These are phyloP conservation scores for Tetramorium simillimum DNA, from an alignment of 1,140 invertebrate genomes.

Conservation along the genomic window DNA sequence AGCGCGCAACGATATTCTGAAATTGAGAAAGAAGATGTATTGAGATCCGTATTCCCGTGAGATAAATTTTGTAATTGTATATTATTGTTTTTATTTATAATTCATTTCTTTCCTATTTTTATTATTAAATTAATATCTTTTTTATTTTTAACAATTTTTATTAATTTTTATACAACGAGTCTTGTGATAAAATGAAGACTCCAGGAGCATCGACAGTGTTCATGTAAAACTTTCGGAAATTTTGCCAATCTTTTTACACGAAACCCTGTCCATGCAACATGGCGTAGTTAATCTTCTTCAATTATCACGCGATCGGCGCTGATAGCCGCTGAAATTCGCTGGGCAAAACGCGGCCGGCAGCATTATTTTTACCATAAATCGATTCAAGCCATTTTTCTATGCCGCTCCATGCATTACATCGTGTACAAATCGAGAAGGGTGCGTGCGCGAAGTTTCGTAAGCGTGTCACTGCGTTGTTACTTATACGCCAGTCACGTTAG, in stretches of 20 bases:
- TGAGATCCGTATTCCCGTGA: not conserved
- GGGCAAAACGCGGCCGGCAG: not conserved
- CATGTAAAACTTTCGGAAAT: not conserved
- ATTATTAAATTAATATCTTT: not conserved
- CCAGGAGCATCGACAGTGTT: not conserved
- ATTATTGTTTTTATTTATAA: not conserved
- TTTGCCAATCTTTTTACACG: not conserved
- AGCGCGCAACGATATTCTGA: not conserved
- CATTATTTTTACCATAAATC: not conserved
- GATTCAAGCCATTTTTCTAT: not conserved
- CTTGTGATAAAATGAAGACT: too few species aligned
- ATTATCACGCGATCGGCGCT: slow-evolving; percentile 16
- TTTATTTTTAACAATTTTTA: not conserved
- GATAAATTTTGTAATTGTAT: not conserved
- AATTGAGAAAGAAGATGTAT: not conserved
- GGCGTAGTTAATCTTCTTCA: not conserved
- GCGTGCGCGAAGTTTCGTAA: not conserved
- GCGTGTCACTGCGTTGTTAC: not conserved
- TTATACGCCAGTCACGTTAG: slow-evolving; percentile 1
- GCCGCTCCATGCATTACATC: not conserved
- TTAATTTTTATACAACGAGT: not conserved
- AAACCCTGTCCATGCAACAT: not conserved
- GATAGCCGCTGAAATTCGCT: not conserved
- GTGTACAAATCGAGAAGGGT: not conserved
- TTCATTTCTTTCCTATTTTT: not conserved